Evolutionary conservation across 2,113 vertebrate genomes (phyloP), one percentile per base, ranked within the genome.

Genomic region (Amblyopsis rosae): DNA sequence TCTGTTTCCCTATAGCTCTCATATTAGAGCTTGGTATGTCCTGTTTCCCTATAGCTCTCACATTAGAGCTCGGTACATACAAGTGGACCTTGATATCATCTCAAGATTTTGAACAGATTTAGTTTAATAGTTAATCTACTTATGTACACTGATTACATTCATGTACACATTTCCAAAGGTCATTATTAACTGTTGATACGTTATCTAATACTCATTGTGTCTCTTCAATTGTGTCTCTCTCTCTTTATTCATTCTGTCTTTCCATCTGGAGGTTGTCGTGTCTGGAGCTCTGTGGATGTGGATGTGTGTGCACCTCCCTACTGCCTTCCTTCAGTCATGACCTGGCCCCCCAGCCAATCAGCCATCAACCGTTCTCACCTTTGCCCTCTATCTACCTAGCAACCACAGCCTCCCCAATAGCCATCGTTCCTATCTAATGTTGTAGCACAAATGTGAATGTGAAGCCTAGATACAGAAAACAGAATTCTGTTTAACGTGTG

Each of bases 371-470:
- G 79, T 69, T 73, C 62, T 17, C 3, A 73, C 65, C 78, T 75
- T 69, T 68, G 13, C 76, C 92, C 90, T 85, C 79, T 89, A 92
- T 88, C 89, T 88, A 91, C 86, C 88, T 75, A 88, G 87, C 91
- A 92, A 89, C 93, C 90, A 90, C 70, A 86, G 90, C 91, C 92
- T 92, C 65, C 50, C 81, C 86, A 87, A 84, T 83, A 65, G 33
- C 72, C 57, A 9, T 54, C 83, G 70, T 68, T 70, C 81, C 87
- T 92, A 93, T 93, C 91, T 94, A 95, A 94, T 82, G 93, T 96
- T 92, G 95, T 98, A 97, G 95, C 96, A 94, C 95, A 95, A 94
- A 95, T 92, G 97, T 98, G 96, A 95, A 96, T 93, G 95, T 98
- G 95, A 96, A 92, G 92, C 90, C 93, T 96, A 95, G 95, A 93